phyloP scores from a whole-genome alignment of 1,140 invertebrate species.

The Ladona fulva region DNA sequence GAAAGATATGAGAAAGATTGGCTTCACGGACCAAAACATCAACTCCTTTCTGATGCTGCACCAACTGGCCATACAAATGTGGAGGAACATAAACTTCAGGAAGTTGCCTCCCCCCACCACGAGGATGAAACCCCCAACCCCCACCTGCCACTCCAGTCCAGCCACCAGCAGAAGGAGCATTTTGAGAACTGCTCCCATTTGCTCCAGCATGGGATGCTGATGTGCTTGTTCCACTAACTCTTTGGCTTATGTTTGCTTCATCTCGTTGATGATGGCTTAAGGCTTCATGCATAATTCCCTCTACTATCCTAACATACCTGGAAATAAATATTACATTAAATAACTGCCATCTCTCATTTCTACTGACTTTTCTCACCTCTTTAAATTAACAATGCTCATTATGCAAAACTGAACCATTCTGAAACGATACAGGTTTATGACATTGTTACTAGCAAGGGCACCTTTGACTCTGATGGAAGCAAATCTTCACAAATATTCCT shows the following conservation, averaged over 20 bases:
- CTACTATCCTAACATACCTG: slow-evolving; percentile 79
- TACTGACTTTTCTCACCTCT: background rate
- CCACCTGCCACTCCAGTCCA: slow-evolving; percentile 22
- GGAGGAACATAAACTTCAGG: slow-evolving; percentile 62
- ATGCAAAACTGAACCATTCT: no score
- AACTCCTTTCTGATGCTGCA: slow-evolving; percentile 64
- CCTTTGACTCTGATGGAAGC: no score
- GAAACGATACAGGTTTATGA: no score
- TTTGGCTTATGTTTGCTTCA: slow-evolving; percentile 64
- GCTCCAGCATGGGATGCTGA: background rate
- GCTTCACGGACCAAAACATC: slow-evolving; percentile 43
- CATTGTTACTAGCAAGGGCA: no score
- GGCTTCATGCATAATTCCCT: slow-evolving; percentile 77
- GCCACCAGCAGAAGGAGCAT: background rate
- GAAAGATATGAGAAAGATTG: slow-evolving; percentile 23
- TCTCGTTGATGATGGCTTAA: slow-evolving; percentile 76
- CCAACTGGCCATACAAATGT: slow-evolving; percentile 83
- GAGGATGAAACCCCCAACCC: slow-evolving; percentile 18
- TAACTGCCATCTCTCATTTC: background rate
- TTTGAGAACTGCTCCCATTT: background rate
- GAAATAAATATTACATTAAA: slow-evolving; percentile 20
- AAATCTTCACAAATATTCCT: no score
- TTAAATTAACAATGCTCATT: background rate
- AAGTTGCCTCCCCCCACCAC: slow-evolving; percentile 33
- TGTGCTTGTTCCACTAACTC: slow-evolving; percentile 36